Percentiles rank a stretch among this genome's conserved stretches.
These are phyloP conservation scores for Trinectes maculatus DNA, from an alignment of 2,113 vertebrate species.

Conservation along the genomic window DNA sequence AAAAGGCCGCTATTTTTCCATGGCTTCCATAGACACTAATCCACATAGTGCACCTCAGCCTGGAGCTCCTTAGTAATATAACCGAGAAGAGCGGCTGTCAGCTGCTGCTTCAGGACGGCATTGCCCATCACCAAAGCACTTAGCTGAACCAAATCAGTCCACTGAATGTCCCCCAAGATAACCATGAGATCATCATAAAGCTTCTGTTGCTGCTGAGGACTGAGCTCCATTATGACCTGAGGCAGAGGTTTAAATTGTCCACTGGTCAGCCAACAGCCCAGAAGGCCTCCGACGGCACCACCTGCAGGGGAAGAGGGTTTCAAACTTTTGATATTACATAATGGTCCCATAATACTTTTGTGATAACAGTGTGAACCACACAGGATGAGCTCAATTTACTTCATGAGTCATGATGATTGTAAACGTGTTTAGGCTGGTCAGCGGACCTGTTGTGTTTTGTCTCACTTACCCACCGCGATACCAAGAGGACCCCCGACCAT, in stretches of 20 bases:
- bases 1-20: not conserved
- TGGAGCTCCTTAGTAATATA: constrained; percentile 86
- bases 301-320: constrained; percentile 77
- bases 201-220: constrained; percentile 82
- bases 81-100: constrained; percentile 80
- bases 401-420: no score
- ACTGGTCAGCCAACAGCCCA: constrained; percentile 88
- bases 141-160: constrained; percentile 87
- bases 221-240: constrained; percentile 90
- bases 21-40: constrained; percentile 64
- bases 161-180: constrained; percentile 83
- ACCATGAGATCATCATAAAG: constrained; percentile 77
- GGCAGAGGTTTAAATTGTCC: constrained; percentile 89
- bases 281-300: constrained; percentile 87
- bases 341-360: not conserved
- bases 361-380: not conserved
- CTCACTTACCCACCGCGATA: constrained; percentile 86
- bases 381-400: not conserved
- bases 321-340: not conserved
- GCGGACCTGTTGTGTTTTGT: not conserved
- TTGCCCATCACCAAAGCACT: constrained; percentile 86
- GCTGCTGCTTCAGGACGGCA: constrained; percentile 78
- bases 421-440: not conserved
- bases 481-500: constrained; percentile 89
- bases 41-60: constrained; percentile 84